Evolutionary conservation across 2,888 invertebrate species (phyloP), one percentile per base, ranked within the genome.

Genomic region (Chrysina gloriosa): DNA sequence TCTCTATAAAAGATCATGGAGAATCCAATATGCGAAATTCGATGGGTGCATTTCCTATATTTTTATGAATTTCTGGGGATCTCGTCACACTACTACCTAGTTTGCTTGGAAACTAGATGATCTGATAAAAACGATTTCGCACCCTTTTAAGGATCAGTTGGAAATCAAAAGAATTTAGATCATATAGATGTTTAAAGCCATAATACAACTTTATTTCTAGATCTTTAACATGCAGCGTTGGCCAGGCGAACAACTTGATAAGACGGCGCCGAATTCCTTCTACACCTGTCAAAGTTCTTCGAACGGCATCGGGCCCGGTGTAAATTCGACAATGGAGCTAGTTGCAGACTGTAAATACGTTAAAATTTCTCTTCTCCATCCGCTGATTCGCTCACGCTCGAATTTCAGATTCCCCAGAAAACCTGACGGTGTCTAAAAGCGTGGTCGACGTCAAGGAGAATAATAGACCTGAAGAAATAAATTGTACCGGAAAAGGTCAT

Each of bases 221-320:
- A 88, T 92, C 76, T 96, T 95, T 92, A 95, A 95, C 84, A 90
- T 96, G 88, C 88, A 91, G 1, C 90, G 91, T 50, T 95, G 95
- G 93, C 90, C 94, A 0, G 89, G 89, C 39, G 88, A 90, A 61
- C 89, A 89, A 77, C 86, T 96, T 74, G 92, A 94, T 78, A 89
- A 93, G 65, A 85, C 89, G 56, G 87, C 88, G 4, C 93, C 94
- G 84, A 92, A 92, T 73, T 91, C 92, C 56, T 90, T 91, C 81
- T 96, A 95, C 84, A 93, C 93, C 23, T 96, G 96, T 83, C 87
- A 90, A 72, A 94, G 94, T 69, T 91, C 90, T 3, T 84, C 87
- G 45, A 95, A 94, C 82, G 86, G 87, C 3, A 92, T 93, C 52
- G 95, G 96, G 0, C 85, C 89, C 0, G 91, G 93, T 1, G 95